Conservation (phyloP, 2,113 vertebrate species). For the Myrmecobius fasciatus region DNA sequence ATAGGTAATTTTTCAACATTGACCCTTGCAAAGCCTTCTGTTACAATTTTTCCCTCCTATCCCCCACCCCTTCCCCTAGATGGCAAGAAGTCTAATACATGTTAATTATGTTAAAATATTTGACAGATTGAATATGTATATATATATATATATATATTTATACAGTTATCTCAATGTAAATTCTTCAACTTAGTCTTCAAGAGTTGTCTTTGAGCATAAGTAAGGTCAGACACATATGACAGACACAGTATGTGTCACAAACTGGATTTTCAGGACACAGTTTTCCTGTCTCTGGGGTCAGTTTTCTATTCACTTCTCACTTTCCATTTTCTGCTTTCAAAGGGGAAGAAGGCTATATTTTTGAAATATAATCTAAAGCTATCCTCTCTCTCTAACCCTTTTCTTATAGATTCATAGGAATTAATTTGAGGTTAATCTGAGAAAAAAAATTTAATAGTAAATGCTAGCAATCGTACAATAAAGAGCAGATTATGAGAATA, state of each 20-base stretch:
- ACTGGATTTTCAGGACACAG: neutral
- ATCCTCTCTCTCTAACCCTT: neutral
- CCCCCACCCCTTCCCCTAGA: no score
- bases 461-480: conserved; percentile 1
- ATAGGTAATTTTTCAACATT: no score
- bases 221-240: neutral
- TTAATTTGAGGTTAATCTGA: conserved; percentile 4
- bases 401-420: conserved; percentile 8
- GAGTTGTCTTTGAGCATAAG: neutral
- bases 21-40: no score
- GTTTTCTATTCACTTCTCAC: neutral
- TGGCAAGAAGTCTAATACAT: no score
- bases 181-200: neutral
- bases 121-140: no score
- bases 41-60: no score
- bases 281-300: neutral
- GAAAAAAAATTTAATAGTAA: conserved; percentile 10
- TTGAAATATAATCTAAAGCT: neutral
- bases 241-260: neutral
- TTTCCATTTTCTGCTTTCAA: neutral
- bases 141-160: no score
- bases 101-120: no score
- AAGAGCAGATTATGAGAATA: neutral
- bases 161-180: no score
- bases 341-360: neutral